These are phyloP conservation scores for Heptranchias perlo DNA, from an alignment of 2,113 vertebrate genomes.

Conservation along the genomic window DNA sequence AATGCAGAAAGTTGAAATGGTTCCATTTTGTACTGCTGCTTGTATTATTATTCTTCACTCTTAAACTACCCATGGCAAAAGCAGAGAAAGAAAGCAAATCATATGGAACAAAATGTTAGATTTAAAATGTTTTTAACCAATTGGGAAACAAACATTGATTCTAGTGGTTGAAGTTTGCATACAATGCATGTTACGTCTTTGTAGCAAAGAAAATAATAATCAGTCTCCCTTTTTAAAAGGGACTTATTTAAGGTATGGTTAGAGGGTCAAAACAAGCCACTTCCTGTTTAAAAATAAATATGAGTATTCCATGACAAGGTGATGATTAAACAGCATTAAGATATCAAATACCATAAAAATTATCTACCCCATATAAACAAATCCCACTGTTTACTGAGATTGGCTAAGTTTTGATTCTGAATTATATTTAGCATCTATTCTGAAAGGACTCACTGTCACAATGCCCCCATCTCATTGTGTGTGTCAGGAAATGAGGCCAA, in stretches of 20 bases:
- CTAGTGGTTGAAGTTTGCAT: background rate
- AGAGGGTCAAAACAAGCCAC: background rate
- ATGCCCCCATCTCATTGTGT: background rate
- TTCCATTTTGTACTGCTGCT: background rate
- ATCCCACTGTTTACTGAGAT: background rate
- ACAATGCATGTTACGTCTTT: background rate
- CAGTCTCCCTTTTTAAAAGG: background rate
- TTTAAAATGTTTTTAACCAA: background rate
- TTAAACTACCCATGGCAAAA: background rate
- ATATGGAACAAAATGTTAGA: background rate
- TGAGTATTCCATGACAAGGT: conserved; percentile 7
- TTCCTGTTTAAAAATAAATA: background rate
- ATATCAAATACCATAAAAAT: background rate
- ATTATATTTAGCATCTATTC: background rate
- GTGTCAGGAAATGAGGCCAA: background rate
- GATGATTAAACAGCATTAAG: background rate
- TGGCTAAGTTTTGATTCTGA: conserved; percentile 2
- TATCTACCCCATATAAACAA: background rate
- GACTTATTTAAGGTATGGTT: background rate
- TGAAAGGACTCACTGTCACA: background rate
- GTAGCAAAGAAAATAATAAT: background rate
- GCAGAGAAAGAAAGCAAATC: background rate
- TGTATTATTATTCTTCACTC: background rate
- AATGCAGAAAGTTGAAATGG: background rate
- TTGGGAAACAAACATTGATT: background rate